These are phyloP conservation scores for Hippopotamyrus pictus DNA, from an alignment of 2,797 vertebrate species.

Conservation along the genomic window DNA sequence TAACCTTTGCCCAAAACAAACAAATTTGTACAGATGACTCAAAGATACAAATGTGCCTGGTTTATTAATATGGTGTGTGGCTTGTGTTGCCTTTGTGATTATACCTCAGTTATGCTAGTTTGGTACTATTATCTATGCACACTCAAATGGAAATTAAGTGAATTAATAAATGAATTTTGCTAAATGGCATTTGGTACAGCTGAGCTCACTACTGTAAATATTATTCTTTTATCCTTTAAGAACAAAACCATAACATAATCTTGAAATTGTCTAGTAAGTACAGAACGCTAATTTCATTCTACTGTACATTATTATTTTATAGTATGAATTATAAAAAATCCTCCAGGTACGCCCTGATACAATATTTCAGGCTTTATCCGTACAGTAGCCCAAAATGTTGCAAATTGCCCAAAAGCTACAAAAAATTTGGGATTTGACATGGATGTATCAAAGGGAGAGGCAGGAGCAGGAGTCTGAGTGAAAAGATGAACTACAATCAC, in stretches of 20 bases:
- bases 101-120: not conserved
- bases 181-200: not conserved
- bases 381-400: not conserved
- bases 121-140: not conserved
- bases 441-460: not conserved
- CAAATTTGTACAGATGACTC: not conserved
- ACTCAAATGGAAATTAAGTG: not conserved
- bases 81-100: not conserved
- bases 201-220: not conserved
- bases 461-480: not conserved
- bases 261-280: not conserved
- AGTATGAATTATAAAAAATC: not conserved
- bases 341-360: not conserved
- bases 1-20: conserved; percentile 1
- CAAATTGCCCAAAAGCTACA: not conserved
- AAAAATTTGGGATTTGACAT: not conserved
- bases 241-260: not conserved
- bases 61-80: not conserved
- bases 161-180: not conserved
- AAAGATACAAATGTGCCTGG: not conserved
- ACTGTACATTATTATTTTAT: not conserved
- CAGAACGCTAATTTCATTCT: not conserved
- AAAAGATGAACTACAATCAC: not conserved
- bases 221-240: not conserved
- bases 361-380: not conserved